Evolutionary conservation across 1,140 invertebrate genomes (phyloP), one percentile per base, ranked within the genome.

Genomic region (Dreissena rostriformis): DNA sequence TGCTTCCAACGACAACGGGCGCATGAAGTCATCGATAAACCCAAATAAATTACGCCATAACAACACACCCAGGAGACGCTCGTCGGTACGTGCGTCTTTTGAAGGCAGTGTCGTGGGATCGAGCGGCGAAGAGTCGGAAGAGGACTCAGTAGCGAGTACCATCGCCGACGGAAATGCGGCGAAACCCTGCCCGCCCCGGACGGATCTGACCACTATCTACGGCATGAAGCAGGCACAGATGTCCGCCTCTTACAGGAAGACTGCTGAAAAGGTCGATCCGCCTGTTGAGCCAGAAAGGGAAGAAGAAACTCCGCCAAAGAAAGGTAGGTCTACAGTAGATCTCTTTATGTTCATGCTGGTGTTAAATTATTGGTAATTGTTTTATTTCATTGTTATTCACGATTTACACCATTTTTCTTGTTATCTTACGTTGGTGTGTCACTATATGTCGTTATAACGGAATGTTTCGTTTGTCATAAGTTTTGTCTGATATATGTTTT

Each of bases 151-250:
- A 14, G 76, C 70, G 10, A 70, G 68, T 17, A 74, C 74, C 7
- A 66, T 66, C 24, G 52, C 71, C 53, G 82, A 84, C 14, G 66
- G 75, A 0, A 77, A 72, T 19, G 2, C n/a, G 24, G 29, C 51
- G 15, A 66, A 53, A 51, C 28, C 63, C 28, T 0, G 11, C 0
- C 22, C 22, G 19, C 57, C 68, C n/a, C 28, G 57, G 28, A 70
- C 70, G n/a, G 79, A 82, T 55, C 68, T 82, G 6, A 29, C 28
- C 17, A n/a, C 61, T 14, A 82, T 87, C n/a, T 87, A 82, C 63
- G 71, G 73, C 52, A 53, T 85, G 24, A 70, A 82, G 39, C 80
- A 84, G 26, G 86, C 82, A 28, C 86, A 87, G 29, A 82, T 87
- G 82, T 74, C 82, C 11, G 24, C 78, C 14, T 87, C 86, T 11